Base-by-base conservation (phyloP, 1,140 invertebrate species). In the Drosophila pectinifera region DNA sequence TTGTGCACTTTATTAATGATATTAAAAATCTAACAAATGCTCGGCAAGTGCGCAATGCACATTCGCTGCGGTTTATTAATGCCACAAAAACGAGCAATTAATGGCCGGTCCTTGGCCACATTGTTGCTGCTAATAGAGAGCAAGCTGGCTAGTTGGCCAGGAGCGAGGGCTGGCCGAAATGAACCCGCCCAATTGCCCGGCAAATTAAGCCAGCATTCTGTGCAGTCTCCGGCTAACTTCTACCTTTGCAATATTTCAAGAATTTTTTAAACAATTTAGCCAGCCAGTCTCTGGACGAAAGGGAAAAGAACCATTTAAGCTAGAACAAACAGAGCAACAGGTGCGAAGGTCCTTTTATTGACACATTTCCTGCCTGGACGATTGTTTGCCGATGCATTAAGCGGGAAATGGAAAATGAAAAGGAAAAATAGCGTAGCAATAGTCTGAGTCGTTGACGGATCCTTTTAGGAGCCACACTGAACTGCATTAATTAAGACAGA, bases 21-120 rank as follows among this genome's bases (percentile, higher is more conserved):
- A 79, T 88, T 88, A 88, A 88, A 86, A 88, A 80, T 83, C 84
- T 89, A 88, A 88, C 83, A 88, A 88, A 88, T 89, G 72, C 54
- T 8, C 46, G 62, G 58, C 73, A 62, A 43, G 65, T 64, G 70
- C 41, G 45, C 67, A 59, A 31, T 59, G 69, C 67, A 65, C 59
- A 73, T 59, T 72, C 68, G 24, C 55, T 51, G 54, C 31, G 38
- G 67, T 72, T 79, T 83, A 84, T 83, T 83, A 83, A 80, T 83
- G 80, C 70, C 63, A 73, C 68, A 61, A 56, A 70, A 48, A 57
- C 22, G 42, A 16, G 38, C 68, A 54, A 70, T 57, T 72, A 48
- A 70, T 70, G 68, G 16, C 7, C 16, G 24, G 38, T 20, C 45
- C 64, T 65, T 68, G 68, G 57, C 68, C 34, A 57, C 68, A 72